A percentile compares a stretch with the other conserved stretches of the same genome.
phyloP scores from a whole-genome alignment of 1,140 invertebrate species.

The Spodoptera litura region DNA sequence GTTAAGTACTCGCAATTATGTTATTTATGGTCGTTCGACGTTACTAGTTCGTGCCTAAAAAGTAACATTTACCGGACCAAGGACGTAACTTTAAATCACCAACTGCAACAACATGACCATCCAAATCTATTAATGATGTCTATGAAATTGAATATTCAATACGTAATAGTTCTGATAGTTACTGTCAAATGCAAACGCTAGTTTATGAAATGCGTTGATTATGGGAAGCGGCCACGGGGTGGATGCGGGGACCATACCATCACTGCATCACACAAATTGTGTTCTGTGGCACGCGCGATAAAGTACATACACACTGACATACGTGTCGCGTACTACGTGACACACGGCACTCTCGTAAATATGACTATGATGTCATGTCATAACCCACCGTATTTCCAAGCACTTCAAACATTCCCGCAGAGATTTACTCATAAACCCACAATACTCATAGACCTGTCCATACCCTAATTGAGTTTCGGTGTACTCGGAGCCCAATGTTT shows the following conservation, averaged over 20 bases:
- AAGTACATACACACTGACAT: slow-evolving; percentile 33
- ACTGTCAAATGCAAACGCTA: slow-evolving; percentile 18
- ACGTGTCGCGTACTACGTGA: slow-evolving; percentile 26
- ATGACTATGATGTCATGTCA: slow-evolving; percentile 15
- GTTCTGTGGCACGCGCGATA: slow-evolving; percentile 34
- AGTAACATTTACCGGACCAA: not conserved
- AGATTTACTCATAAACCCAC: slow-evolving; percentile 36
- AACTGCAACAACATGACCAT: not conserved
- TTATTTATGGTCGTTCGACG: not conserved
- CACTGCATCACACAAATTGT: slow-evolving; percentile 51
- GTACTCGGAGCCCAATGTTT: slow-evolving; percentile 24
- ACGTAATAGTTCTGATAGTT: not conserved
- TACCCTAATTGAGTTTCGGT: slow-evolving; percentile 35
- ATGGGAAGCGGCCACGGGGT: slow-evolving; percentile 3
- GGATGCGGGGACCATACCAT: not conserved
- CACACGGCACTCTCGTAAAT: not conserved
- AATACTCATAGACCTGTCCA: slow-evolving; percentile 27
- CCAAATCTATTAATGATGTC: not conserved
- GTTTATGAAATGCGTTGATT: slow-evolving; percentile 30
- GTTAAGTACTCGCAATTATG: not conserved
- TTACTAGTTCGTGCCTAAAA: not conserved
- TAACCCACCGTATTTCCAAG: slow-evolving; percentile 15
- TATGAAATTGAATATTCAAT: slow-evolving; percentile 5
- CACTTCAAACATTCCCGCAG: slow-evolving; percentile 26
- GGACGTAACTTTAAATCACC: too few relatives aligned